These are phyloP conservation scores for Schizaphis graminum DNA, from an alignment of 2,888 invertebrate species.

Conservation along the genomic window DNA sequence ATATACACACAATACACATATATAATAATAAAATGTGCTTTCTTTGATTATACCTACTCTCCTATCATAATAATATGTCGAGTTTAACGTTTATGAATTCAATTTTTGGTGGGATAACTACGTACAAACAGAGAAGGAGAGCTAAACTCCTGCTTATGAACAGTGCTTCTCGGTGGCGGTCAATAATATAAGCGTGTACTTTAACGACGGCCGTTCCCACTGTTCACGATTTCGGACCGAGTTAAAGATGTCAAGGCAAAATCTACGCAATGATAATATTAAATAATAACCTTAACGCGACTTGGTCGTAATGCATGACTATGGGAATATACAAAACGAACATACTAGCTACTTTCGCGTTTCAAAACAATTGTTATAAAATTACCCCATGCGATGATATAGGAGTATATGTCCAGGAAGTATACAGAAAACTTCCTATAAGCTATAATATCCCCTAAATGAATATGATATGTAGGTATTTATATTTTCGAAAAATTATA, in stretches of 20 bases:
- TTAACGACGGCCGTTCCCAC: slow-evolving; percentile 28
- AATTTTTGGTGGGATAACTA: not conserved
- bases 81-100: not conserved
- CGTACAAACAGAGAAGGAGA: not conserved
- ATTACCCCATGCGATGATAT: not conserved
- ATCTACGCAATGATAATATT: slow-evolving; percentile 45
- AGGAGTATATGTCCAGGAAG: slow-evolving; percentile 25
- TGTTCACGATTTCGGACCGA: slow-evolving; percentile 49
- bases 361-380: not conserved
- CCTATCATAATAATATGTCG: not conserved
- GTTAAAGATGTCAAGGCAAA: slow-evolving; percentile 61
- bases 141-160: not conserved
- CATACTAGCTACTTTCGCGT: slow-evolving; percentile 35
- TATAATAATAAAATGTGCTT: not conserved
- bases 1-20: not conserved
- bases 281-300: slow-evolving; percentile 49
- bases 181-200: slow-evolving; percentile 34
- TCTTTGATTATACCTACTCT: not conserved
- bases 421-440: slow-evolving; percentile 32
- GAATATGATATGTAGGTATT: not conserved
- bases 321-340: slow-evolving; percentile 45
- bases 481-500: not conserved
- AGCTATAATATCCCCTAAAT: not conserved
- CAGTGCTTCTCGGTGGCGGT: not conserved
- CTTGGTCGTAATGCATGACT: slow-evolving; percentile 13